Base-by-base conservation (phyloP, 2,113 vertebrate genomes). In the Dromas ardeola region DNA sequence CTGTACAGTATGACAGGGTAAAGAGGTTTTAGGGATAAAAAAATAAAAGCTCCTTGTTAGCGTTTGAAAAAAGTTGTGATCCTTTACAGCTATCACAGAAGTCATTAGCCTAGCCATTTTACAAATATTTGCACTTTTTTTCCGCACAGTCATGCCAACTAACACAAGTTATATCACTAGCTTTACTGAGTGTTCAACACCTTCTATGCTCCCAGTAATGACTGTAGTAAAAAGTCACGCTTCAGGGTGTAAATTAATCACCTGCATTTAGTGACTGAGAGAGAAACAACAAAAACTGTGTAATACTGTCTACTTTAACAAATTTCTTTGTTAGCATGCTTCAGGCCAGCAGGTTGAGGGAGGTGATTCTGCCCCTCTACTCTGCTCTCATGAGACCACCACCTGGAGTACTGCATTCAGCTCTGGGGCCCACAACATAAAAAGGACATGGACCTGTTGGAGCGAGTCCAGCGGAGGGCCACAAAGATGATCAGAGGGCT, bases 161-260 rank as follows among this genome's bases (percentile, higher is more conserved):
- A 81, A 27, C n/a, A 76, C 20, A 83, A 59, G 25, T 69, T 67
- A 10, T 52, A 73, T n/a, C 25, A 42, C 30, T n/a, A 58, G 19
- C 22, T 92, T 94, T 83, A 30, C 45, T 42, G 23, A 83, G 13
- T 43, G 11, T 43, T 84, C 69, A 81, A 50, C 30, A 71, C 26
- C 8, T 66, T 78, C 47, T 36, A 10, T 18, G 4, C 11, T 86
- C 17, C 40, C 32, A 53, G 26, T 59, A 94, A 83, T 25, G 50
- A 55, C 1, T 65, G 21, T 27, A 20, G 34, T 59, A 81, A 63
- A 85, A 86, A 84, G 38, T 52, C 65, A 89, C 0, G 0, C 70
- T 91, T 81, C 56, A 56, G 78, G 73, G 52, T 87, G 38, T 84
- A 86, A 93, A 91, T 96, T 81, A 93, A 95, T 91, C 83, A 89